phyloP scores from a whole-genome alignment of 1,140 invertebrate genomes.

The Euura saliciscinereae region DNA sequence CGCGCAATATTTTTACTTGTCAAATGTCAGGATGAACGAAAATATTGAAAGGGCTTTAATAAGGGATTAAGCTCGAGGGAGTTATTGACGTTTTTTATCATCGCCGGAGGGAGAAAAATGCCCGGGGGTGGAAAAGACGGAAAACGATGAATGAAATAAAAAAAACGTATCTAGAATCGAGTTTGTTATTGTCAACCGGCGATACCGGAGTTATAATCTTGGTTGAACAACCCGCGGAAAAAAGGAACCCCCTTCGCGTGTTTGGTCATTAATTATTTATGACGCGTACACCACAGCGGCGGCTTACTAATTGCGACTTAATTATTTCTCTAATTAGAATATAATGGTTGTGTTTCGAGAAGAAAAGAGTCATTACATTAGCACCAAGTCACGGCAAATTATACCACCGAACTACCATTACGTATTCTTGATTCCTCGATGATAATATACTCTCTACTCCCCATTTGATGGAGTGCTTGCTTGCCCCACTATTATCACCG shows the following conservation, averaged over 20 bases:
- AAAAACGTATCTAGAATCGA: background rate
- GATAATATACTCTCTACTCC: background rate
- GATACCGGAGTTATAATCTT: background rate
- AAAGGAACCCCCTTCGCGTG: background rate
- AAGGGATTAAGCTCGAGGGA: background rate
- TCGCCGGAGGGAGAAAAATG: no score
- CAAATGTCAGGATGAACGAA: slow-evolving; percentile 19
- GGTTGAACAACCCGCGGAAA: background rate
- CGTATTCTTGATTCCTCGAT: background rate
- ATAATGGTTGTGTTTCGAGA: slow-evolving; percentile 3
- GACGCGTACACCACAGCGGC: background rate
- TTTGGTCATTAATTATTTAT: slow-evolving; percentile 6
- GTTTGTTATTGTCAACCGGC: no score
- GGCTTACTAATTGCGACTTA: slow-evolving; percentile 5
- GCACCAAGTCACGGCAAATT: slow-evolving; percentile 1
- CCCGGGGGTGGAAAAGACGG: no score
- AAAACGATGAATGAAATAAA: background rate
- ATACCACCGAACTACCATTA: background rate
- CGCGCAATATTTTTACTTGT: background rate
- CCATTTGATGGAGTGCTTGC: background rate
- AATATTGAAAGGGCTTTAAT: background rate
- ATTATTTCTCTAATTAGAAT: slow-evolving; percentile 8
- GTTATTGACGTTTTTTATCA: slow-evolving; percentile 14
- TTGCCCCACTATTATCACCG: background rate
- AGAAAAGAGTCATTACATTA: slow-evolving; percentile 5